Percentiles rank a stretch among this genome's conserved stretches.
phyloP scores from a whole-genome alignment of 2,113 vertebrate genomes.

The Orientallactaga bullata region DNA sequence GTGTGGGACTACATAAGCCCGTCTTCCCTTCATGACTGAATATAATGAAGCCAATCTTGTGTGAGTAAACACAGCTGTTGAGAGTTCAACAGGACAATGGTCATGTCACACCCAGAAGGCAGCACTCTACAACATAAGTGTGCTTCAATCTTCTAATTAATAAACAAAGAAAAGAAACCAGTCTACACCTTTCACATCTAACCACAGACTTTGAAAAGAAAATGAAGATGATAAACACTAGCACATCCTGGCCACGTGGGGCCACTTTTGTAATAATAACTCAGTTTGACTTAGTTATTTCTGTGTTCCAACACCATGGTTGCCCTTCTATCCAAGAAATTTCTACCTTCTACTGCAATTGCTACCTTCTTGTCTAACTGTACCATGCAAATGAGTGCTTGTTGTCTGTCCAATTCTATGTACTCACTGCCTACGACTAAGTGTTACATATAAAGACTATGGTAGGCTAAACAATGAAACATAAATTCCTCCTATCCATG shows the following conservation, averaged over 20 bases:
- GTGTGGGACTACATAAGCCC: too few species aligned
- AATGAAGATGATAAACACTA: neutral
- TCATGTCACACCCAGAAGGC: too few species aligned
- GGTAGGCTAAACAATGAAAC: neutral
- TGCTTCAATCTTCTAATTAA: neutral
- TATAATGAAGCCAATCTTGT: too few species aligned
- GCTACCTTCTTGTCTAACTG: neutral
- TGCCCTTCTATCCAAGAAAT: neutral
- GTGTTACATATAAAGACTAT: neutral
- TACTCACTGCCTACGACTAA: neutral
- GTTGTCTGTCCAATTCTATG: neutral
- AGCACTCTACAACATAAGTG: too few species aligned
- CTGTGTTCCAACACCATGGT: neutral
- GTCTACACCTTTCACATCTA: neutral
- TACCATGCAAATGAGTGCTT: neutral
- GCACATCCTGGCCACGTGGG: neutral
- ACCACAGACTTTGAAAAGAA: neutral
- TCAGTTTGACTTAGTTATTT: neutral
- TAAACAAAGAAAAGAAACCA: neutral
- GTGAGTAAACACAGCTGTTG: too few species aligned
- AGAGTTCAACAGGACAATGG: too few species aligned
- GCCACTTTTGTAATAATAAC: neutral
- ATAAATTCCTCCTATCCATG: neutral
- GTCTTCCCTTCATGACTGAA: too few species aligned
- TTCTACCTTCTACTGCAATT: constrained; percentile 4